Conservation (phyloP, 2,888 invertebrate genomes). For the Amphipyra tragopoginis region DNA sequence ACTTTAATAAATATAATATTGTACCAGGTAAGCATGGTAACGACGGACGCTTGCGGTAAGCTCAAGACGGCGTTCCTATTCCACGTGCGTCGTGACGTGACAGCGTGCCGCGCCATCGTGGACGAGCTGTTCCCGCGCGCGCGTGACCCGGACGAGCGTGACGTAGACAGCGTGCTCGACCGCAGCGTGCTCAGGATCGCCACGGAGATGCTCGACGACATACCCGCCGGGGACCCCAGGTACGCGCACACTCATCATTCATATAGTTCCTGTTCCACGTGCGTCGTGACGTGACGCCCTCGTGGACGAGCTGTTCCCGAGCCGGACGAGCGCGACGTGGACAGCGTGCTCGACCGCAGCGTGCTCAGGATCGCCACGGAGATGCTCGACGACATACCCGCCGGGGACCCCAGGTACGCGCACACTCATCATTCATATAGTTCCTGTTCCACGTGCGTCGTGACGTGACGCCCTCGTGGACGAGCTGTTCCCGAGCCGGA, state of each 20-base stretch:
- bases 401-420: slow-evolving; percentile 93
- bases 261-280: slow-evolving; percentile 94
- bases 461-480: slow-evolving; percentile 65
- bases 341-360: slow-evolving; percentile 79
- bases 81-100: slow-evolving; percentile 90
- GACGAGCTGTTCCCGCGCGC: slow-evolving; percentile 72
- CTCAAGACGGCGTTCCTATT: slow-evolving; percentile 95
- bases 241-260: slow-evolving; percentile 32
- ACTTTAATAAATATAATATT: not conserved
- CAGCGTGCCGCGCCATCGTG: slow-evolving; percentile 66
- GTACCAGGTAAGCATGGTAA: slow-evolving; percentile 72
- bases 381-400: slow-evolving; percentile 96
- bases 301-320: slow-evolving; percentile 74
- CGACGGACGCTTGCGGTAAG: slow-evolving; percentile 79
- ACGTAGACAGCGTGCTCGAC: slow-evolving; percentile 31
- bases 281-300: slow-evolving; percentile 84
- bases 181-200: slow-evolving; percentile 89
- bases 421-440: too few relatives aligned
- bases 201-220: slow-evolving; percentile 95
- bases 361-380: slow-evolving; percentile 91
- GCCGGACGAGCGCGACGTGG: slow-evolving; percentile 55
- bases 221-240: slow-evolving; percentile 96
- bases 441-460: slow-evolving; percentile 94
- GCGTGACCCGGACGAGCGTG: slow-evolving; percentile 61
- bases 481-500: slow-evolving; percentile 73